Conservation (phyloP, 2,888 invertebrate species). For the Morpho helenor region DNA sequence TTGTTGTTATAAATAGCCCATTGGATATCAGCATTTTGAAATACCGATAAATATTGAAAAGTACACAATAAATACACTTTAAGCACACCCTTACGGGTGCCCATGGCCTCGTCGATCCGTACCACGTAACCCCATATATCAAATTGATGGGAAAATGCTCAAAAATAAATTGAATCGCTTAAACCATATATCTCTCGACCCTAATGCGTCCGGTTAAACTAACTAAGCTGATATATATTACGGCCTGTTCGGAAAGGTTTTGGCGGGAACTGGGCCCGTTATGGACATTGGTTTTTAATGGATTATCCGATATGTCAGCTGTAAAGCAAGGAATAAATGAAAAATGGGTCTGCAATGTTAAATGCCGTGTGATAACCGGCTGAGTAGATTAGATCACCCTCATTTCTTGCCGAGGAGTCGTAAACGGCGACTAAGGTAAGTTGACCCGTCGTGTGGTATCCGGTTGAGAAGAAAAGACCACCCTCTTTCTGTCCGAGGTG, state of each 20-base stretch:
- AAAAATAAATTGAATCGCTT: constrained; percentile 31
- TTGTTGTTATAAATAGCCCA: too few relatives aligned
- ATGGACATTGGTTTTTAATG: constrained; percentile 19
- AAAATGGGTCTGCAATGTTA: too few relatives aligned
- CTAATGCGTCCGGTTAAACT: constrained; percentile 26
- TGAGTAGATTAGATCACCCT: too few relatives aligned
- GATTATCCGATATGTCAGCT: neutral
- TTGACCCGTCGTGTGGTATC: too few relatives aligned
- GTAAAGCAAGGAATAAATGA: too few relatives aligned
- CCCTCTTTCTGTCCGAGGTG: too few relatives aligned
- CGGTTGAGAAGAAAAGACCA: too few relatives aligned
- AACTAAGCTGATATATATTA: constrained; percentile 24
- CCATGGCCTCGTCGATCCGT: constrained; percentile 20
- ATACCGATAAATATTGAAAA: constrained; percentile 8
- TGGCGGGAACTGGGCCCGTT: constrained; percentile 14
- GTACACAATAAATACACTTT: constrained; percentile 9
- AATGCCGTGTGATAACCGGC: too few relatives aligned
- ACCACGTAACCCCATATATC: constrained; percentile 27
- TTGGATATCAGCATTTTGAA: neutral
- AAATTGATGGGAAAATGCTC: constrained; percentile 29
- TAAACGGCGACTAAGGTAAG: too few relatives aligned
- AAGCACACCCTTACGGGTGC: constrained; percentile 13
- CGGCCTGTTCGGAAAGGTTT: constrained; percentile 16
- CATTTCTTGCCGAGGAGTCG: too few relatives aligned
- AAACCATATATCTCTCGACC: constrained; percentile 27